phyloP scores from a whole-genome alignment of 2,888 invertebrate species.

The Lasioglossum marginatum region DNA sequence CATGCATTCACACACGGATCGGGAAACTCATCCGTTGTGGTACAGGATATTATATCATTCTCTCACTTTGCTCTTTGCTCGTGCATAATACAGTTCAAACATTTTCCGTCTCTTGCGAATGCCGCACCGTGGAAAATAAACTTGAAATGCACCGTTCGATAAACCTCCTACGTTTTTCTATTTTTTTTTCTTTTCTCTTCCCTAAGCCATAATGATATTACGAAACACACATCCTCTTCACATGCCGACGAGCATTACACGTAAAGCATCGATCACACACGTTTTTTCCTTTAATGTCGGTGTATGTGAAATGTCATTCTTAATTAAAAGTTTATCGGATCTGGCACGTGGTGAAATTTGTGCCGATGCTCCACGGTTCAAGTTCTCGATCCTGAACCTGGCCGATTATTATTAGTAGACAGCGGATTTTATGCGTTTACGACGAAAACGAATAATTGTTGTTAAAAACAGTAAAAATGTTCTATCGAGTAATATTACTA shows the following conservation, averaged over 20 bases:
- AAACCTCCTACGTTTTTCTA: conserved; percentile 11
- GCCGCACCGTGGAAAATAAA: conserved; percentile 34
- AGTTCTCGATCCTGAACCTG: not conserved
- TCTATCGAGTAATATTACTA: not conserved
- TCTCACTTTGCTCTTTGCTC: not conserved
- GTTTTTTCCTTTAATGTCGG: not conserved
- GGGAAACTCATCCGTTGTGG: conserved; percentile 19
- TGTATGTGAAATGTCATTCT: conserved; percentile 10
- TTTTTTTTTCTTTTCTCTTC: conserved; percentile 20
- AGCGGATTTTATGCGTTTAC: not conserved
- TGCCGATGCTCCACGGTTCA: not conserved
- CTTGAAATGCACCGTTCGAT: conserved; percentile 28
- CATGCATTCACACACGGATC: conserved; percentile 43
- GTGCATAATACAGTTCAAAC: conserved; percentile 24
- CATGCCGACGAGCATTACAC: conserved; percentile 44
- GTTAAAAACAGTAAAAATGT: no score
- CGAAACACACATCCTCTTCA: conserved; percentile 32
- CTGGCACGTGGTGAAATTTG: not conserved
- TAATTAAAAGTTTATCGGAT: not conserved
- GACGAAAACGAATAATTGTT: no score
- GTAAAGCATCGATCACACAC: conserved; percentile 34
- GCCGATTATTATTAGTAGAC: not conserved
- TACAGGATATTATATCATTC: conserved; percentile 10
- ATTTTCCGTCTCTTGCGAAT: conserved; percentile 28
- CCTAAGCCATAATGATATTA: conserved; percentile 37